phyloP scores from a whole-genome alignment of 2,797 vertebrate species.

The Peromyscus eremicus region DNA sequence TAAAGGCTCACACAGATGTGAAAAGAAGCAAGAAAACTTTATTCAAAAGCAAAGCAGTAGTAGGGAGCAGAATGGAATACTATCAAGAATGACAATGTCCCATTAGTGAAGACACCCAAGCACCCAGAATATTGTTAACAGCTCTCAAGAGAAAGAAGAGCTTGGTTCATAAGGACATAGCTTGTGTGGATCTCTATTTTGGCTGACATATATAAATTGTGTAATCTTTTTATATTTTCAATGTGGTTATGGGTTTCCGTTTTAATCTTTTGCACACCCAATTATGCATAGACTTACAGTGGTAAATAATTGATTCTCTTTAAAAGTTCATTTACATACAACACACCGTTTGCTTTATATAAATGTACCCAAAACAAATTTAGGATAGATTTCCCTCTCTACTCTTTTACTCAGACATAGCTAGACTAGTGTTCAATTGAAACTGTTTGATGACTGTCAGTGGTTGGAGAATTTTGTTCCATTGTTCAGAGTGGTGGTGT shows the following conservation, averaged over 20 bases:
- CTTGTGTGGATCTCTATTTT: background rate
- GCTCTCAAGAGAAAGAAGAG: background rate
- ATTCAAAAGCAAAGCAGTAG: background rate
- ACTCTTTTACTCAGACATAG: background rate
- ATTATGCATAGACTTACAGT: background rate
- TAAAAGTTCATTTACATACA: background rate
- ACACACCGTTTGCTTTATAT: background rate
- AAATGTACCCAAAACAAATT: background rate
- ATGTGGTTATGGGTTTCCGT: background rate
- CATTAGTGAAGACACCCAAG: background rate
- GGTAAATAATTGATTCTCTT: background rate
- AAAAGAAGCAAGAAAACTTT: background rate
- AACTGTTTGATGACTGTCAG: background rate
- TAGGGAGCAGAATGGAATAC: background rate
- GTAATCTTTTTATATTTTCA: background rate
- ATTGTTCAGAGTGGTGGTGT: background rate
- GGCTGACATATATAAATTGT: background rate
- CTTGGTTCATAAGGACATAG: background rate
- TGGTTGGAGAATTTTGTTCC: background rate
- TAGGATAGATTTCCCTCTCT: background rate
- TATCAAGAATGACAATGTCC: background rate
- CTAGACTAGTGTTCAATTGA: background rate
- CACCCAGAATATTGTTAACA: background rate
- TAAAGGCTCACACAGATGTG: background rate
- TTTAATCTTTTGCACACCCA: background rate